Base-by-base conservation (phyloP, 2,113 vertebrate genomes). In the Myotis brandtii region DNA sequence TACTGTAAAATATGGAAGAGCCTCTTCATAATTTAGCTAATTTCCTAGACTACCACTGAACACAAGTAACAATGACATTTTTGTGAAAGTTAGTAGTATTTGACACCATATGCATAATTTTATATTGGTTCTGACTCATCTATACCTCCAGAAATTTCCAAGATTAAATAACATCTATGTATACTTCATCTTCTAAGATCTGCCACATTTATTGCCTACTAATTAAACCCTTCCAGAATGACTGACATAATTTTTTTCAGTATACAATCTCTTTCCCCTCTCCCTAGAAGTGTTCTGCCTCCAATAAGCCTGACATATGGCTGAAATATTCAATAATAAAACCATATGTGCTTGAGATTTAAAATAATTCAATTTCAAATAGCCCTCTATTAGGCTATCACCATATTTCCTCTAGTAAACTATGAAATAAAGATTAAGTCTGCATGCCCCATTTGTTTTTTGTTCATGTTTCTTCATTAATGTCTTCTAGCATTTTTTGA, bases 301-400 rank as follows among this genome's bases (percentile, higher is more conserved):
- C 46, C 34, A 80, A 62, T 27, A 2, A 87, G 6, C 6, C n/a
- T 75, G 32, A 79, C 8, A 40, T 54, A 64, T 48, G 16, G 1
- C 14, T 2, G 48, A 64, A 81, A 6, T 56, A 91, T 40, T 80
- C 62, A 91, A 56, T 56, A 93, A 67, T 84, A 62, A 95, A 93
- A 77, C 34, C 25, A 64, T 84, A 62, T 46, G 16, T 84, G 20
- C 27, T 25, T 76, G 30, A 30, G 5, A 75, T 88, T 80, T 91
- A 18, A 25, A 62, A 40, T 91, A 10, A 30, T 32, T 93, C 6
- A 18, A 37, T 54, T 82, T 93, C 76, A 85, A 96, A 76, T 72
- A 82, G 21, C 0, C 54, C 0, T 6, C 32, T 40, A 32, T 34
- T 95, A 89, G 5, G 2, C 32, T 21, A 40, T 85, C 46, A 40